phyloP scores from a whole-genome alignment of 1,140 invertebrate species.

The Tetramorium parvispinum region DNA sequence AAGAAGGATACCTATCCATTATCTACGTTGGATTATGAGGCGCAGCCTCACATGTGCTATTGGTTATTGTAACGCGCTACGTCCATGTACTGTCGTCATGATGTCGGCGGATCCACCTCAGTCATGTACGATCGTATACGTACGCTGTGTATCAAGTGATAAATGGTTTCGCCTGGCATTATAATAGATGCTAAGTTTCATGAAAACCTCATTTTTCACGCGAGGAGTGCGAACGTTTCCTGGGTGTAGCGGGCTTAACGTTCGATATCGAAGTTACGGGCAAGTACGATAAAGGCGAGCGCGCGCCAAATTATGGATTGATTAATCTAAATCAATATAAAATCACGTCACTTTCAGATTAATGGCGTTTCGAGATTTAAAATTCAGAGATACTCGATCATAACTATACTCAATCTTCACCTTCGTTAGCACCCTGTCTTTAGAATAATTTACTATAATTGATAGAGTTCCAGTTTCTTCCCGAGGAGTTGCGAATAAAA shows the following conservation, averaged over 20 bases:
- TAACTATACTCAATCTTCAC: not conserved
- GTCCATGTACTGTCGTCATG: conserved; percentile 45
- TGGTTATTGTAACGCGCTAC: conserved; percentile 46
- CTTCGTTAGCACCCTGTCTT: not conserved
- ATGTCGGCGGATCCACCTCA: conserved; percentile 48
- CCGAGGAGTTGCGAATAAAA: not conserved
- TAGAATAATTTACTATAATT: conserved; percentile 19
- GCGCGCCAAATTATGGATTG: conserved; percentile 27
- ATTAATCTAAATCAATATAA: conserved; percentile 19
- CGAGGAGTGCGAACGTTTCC: not conserved
- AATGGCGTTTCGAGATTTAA: not conserved
- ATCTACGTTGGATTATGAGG: conserved; percentile 57
- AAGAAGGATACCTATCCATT: conserved; percentile 67
- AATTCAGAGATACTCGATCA: conserved; percentile 1
- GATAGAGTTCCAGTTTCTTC: not conserved
- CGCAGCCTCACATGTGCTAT: conserved; percentile 43
- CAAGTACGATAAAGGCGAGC: not conserved
- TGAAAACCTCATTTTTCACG: conserved; percentile 48
- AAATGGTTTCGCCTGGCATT: conserved; percentile 40
- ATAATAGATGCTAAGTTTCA: conserved; percentile 59
- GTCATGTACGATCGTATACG: conserved; percentile 30
- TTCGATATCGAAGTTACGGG: conserved; percentile 6
- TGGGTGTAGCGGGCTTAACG: not conserved
- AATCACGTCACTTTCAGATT: conserved; percentile 8
- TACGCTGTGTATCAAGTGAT: conserved; percentile 40